Conservation (phyloP, 1,140 invertebrate genomes). For the Gonatopus flavifemur region DNA sequence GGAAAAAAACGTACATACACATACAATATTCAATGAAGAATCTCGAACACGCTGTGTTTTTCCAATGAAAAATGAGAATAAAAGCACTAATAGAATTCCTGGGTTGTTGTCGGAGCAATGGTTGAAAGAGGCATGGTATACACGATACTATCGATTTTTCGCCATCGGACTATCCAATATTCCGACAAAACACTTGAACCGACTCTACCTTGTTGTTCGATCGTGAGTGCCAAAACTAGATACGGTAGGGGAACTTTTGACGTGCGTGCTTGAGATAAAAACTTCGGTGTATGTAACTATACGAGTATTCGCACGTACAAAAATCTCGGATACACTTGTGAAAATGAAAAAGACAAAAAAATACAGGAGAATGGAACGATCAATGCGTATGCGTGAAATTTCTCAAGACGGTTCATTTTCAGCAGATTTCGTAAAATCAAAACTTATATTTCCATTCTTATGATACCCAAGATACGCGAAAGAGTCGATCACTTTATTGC, state of each 20-base stretch:
- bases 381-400: constrained; percentile 10
- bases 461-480: too few species aligned
- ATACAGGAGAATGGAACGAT: not conserved
- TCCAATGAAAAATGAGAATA: too few species aligned
- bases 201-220: constrained; percentile 7
- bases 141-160: constrained; percentile 26
- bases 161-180: constrained; percentile 27
- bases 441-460: not conserved
- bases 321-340: not conserved
- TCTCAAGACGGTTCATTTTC: constrained; percentile 12
- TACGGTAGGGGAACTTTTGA: constrained; percentile 19
- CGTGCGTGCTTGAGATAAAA: constrained; percentile 29
- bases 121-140: too few species aligned
- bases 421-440: constrained; percentile 2
- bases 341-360: not conserved
- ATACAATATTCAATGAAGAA: too few species aligned
- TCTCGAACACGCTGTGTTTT: too few species aligned
- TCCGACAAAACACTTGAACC: constrained; percentile 23
- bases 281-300: constrained; percentile 1
- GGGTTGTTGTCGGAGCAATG: too few species aligned
- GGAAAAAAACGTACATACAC: too few species aligned
- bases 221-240: too few species aligned
- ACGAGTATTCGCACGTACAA: not conserved
- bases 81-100: too few species aligned
- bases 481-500: too few species aligned